Evolutionary conservation across 2,888 invertebrate genomes (phyloP), one percentile per base, ranked within the genome.

Genomic region (Coenonympha glycerion): DNA sequence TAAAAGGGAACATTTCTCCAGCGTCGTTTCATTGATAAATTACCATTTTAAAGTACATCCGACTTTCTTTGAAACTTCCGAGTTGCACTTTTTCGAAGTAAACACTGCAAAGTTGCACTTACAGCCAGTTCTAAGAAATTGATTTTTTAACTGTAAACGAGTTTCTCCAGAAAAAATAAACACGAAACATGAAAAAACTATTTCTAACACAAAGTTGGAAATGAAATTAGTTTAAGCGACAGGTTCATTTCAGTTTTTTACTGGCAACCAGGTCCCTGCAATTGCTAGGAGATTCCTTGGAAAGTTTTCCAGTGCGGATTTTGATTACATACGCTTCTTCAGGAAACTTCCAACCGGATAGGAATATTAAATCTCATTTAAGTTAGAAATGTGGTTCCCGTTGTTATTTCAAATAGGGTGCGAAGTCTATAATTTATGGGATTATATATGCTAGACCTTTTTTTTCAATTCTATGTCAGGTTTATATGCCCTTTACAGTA

Each of bases 281-380:
- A 81, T 79, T 79, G 83, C 83, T 76, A 59, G 71, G 69, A 79
- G 80, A 78, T 77, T 83, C 78, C 68, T 76, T 69, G 58, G 69
- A 77, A 85, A 86, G 74, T 86, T 84, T 71, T 66, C 63, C 76
- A 71, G 69, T 81, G 83, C 80, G 81, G 82, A 83, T 87, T 87
- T 85, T 87, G 85, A 87, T 87, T 87, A 87, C 85, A 87, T 76
- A 84, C 85, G 83, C 84, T 86, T 75, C 78, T 82, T 78, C 73
- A 75, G 72, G 73, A 79, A 86, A 80, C 79, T 86, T 81, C 76
- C 73, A 77, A 75, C 66, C 69, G 78, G 84, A 81, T 84, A 79
- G 76, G 85, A 87, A 87, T 87, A 86, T 86, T 87, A 87, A 87
- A 87, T 87, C 84, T 81, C 85, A 85, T 86, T 86, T 86, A 85